Evolutionary conservation across 1,140 invertebrate species (phyloP).

Genomic region (Penaeus chinensis): DNA sequence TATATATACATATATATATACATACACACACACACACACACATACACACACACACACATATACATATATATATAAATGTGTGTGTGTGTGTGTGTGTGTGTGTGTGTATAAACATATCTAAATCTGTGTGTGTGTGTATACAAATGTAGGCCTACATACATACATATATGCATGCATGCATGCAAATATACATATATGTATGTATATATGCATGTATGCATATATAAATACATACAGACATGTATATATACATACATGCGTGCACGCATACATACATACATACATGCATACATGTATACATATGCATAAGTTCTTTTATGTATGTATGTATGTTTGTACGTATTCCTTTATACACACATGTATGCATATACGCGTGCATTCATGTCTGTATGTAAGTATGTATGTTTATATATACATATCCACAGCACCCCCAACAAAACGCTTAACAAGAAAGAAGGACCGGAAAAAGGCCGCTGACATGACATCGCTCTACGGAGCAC

Average conservation of each 20-base stretch:
- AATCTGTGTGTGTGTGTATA: too few species aligned
- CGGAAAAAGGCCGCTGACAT: not conserved
- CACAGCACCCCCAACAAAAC: not conserved
- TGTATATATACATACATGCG: not conserved
- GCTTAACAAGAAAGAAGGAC: not conserved
- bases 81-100: too few species aligned
- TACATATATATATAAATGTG: not conserved
- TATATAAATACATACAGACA: not conserved
- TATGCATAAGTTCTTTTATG: not conserved
- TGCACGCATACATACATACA: not conserved
- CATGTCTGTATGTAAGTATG: not conserved
- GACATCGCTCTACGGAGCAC: too few species aligned
- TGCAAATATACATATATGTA: not conserved
- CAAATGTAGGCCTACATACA: too few species aligned
- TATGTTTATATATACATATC: slow-evolving; percentile 2
- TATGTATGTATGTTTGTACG: not conserved
- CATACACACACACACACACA: too few species aligned
- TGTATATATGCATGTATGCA: not conserved
- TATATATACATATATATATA: too few species aligned
- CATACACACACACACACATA: too few species aligned
- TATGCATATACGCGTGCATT: slow-evolving; percentile 1
- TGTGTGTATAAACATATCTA: too few species aligned
- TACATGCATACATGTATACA: not conserved
- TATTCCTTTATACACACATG: not conserved
- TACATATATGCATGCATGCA: too few species aligned